Evolutionary conservation across 2,888 invertebrate species (phyloP).

Genomic region (Resseliella maxima): DNA sequence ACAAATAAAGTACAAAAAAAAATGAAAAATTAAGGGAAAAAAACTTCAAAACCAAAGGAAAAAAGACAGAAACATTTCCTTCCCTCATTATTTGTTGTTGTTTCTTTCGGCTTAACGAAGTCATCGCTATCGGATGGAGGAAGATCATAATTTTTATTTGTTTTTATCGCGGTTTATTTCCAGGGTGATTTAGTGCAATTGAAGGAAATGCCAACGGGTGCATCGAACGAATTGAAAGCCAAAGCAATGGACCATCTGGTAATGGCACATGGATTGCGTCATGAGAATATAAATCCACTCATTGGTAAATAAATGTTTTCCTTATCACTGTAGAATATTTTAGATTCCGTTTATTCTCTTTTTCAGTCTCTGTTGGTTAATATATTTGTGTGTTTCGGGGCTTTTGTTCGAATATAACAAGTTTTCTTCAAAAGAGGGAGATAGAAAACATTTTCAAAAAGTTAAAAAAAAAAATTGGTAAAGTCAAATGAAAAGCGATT

Average conservation of each 20-base stretch:
- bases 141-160: slow-evolving; percentile 38
- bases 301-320: slow-evolving; percentile 70
- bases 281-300: slow-evolving; percentile 91
- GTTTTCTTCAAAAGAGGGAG: not conserved
- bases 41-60: not conserved
- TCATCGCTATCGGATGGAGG: not conserved
- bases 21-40: too few species aligned
- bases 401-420: not conserved
- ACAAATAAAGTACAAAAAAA: too few species aligned
- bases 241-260: slow-evolving; percentile 84
- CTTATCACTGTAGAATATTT: not conserved
- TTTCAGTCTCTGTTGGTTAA: not conserved
- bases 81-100: too few species aligned
- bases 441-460: not conserved
- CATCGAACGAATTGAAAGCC: slow-evolving; percentile 79
- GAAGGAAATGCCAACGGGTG: slow-evolving; percentile 77
- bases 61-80: not conserved
- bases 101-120: not conserved
- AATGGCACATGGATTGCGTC: slow-evolving; percentile 84
- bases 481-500: slow-evolving; percentile 30
- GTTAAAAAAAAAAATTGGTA: not conserved
- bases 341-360: not conserved
- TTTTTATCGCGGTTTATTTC: slow-evolving; percentile 59
- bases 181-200: slow-evolving; percentile 92
- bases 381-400: not conserved